These are phyloP conservation scores for Emydura subglobosa DNA, from an alignment of 2,113 vertebrate genomes.

Conservation along the genomic window DNA sequence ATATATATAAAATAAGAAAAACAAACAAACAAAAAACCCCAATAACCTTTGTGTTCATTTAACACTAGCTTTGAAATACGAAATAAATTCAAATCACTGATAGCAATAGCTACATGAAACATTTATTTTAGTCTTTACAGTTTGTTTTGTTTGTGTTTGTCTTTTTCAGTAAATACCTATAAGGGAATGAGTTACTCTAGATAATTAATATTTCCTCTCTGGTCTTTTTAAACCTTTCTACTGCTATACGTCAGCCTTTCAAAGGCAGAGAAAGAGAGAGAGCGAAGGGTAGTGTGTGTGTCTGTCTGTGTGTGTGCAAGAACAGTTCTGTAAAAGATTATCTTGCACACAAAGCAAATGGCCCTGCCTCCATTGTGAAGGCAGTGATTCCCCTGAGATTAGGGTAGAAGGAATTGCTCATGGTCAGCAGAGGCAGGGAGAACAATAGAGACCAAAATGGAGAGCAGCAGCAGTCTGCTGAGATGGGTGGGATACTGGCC, in stretches of 20 bases:
- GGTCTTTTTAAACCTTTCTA: constrained; percentile 15
- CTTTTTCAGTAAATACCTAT: background rate
- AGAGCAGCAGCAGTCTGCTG: constrained; percentile 67
- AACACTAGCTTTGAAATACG: background rate
- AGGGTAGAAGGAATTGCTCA: constrained; percentile 80
- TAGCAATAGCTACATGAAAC: background rate
- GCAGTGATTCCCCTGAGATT: constrained; percentile 79
- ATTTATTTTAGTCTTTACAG: background rate
- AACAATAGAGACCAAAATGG: constrained; percentile 85
- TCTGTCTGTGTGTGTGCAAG: constrained; percentile 37
- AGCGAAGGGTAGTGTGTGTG: background rate
- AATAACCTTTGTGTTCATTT: background rate
- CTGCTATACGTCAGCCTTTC: constrained; percentile 32
- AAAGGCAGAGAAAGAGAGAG: constrained; percentile 14
- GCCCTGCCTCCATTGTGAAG: constrained; percentile 80
- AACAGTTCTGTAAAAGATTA: constrained; percentile 80
- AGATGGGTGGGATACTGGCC: constrained; percentile 76
- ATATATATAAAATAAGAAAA: background rate
- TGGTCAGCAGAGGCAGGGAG: constrained; percentile 81
- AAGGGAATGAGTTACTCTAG: background rate
- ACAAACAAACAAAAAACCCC: background rate
- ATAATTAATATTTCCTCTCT: constrained; percentile 13
- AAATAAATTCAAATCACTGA: background rate
- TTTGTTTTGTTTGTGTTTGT: background rate
- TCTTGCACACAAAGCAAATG: constrained; percentile 76